Evolutionary conservation across 2,113 vertebrate genomes (phyloP).

Genomic region (Shinisaurus crocodilurus): DNA sequence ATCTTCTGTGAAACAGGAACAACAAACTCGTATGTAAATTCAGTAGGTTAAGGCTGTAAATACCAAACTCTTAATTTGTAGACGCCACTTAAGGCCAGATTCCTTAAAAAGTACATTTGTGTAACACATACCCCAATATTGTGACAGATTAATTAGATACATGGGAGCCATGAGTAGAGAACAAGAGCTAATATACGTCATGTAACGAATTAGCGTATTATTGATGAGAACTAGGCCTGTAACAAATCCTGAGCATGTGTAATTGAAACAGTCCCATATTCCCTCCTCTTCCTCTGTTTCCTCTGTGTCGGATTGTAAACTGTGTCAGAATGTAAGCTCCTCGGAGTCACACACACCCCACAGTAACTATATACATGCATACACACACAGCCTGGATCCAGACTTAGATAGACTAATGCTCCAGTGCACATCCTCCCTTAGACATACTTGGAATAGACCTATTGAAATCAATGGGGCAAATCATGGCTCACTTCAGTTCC

Average conservation of each 20-base stretch:
- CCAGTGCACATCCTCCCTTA: too few species aligned
- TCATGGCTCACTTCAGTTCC: too few species aligned
- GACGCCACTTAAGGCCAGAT: too few species aligned
- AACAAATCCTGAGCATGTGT: background rate
- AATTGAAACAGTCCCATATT: background rate
- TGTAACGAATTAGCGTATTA: background rate
- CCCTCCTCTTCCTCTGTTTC: background rate
- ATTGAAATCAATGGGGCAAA: too few species aligned
- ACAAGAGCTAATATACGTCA: background rate
- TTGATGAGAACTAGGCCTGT: background rate
- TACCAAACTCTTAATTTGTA: slow-evolving; percentile 18
- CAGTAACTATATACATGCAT: too few species aligned
- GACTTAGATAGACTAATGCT: too few species aligned
- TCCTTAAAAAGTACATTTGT: background rate
- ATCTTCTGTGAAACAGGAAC: slow-evolving; percentile 18
- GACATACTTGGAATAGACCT: too few species aligned
- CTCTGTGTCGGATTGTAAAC: background rate
- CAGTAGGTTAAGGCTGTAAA: background rate
- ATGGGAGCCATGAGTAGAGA: background rate
- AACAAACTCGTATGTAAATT: background rate
- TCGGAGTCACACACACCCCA: too few species aligned
- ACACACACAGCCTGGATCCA: background rate
- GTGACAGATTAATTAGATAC: background rate
- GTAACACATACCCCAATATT: background rate
- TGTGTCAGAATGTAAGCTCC: too few species aligned